Evolutionary conservation across 1,140 invertebrate genomes (phyloP), one percentile per base, ranked within the genome.

Genomic region (Drosophila auraria): DNA sequence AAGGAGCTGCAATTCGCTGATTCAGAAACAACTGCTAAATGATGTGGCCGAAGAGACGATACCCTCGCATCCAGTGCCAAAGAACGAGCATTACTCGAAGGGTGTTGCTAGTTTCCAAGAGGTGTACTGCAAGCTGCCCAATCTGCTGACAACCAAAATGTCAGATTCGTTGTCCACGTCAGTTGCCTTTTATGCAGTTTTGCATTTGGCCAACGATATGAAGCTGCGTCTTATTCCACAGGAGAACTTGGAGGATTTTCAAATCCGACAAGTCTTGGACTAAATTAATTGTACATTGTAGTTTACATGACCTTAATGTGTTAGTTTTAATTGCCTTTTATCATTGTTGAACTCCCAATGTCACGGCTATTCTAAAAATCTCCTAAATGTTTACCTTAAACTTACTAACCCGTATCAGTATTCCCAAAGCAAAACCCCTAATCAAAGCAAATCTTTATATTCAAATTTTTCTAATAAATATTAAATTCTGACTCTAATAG

Each of bases 131-230:
- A 75, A 93, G n/a, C 78, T 97, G 17, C 95, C 95, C 3, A 86
- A 91, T 14, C 80, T 94, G 25, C 71, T 97, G 15, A 93, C 94
- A 2, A 91, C 94, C 70, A 93, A 93, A 69, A 96, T 95, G 93
- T 86, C 93, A 2, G 94, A 95, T 54, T 95, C 96, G 69, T 91
- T 97, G 36, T 96, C 95, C 61, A 94, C 95, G n/a, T 95, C 96
- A 1, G 94, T 97, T 50, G 95, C 95, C 2, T 96, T 97, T 89
- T 95, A 96, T 57, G 96, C 96, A 7, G 91, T 97, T 9, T 93
- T 97, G 2, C 96, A 97, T 94, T 93, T 97, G 73, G 95, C 95
- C 25, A 97, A 97, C 93, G 96, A 97, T 90, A 95, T 95, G 60
- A 84, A 89, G 57, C 68, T 93, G 30, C 81, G 92, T 5, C 71